Percentiles rank a stretch among this genome's conserved stretches.
Conservation (phyloP, 1,140 invertebrate species). For the Meteorus sp. region DNA sequence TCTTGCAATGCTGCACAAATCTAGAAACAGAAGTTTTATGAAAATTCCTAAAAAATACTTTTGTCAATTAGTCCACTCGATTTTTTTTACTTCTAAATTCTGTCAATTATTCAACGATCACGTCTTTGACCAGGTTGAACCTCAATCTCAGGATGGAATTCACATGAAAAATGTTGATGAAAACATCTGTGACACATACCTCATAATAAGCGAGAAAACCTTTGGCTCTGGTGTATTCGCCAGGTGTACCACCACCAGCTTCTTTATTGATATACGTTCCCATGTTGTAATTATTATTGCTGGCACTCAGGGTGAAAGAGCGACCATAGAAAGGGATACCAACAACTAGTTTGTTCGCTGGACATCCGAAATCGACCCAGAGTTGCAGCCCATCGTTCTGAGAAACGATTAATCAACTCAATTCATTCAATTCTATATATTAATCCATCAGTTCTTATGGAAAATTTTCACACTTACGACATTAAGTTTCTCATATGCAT, state of each 20-base stretch:
- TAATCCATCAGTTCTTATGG: neutral
- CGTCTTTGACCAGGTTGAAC: too few species aligned
- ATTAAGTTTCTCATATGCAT: constrained; percentile 84
- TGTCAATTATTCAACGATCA: too few species aligned
- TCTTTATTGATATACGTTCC: constrained; percentile 87
- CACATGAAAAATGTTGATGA: neutral
- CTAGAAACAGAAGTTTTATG: constrained; percentile 52
- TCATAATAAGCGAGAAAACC: constrained; percentile 90
- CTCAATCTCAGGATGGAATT: too few species aligned
- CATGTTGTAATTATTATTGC: constrained; percentile 80
- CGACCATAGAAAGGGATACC: constrained; percentile 86
- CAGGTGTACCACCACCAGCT: constrained; percentile 80
- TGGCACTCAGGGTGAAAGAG: constrained; percentile 75
- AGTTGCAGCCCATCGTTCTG: constrained; percentile 82
- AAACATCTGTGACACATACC: constrained; percentile 50
- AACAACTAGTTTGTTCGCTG: constrained; percentile 83
- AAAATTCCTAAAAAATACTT: neutral
- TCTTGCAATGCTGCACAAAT: constrained; percentile 76
- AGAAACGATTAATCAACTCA: constrained; percentile 22
- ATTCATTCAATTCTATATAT: neutral
- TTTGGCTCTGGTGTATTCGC: constrained; percentile 80
- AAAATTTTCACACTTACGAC: constrained; percentile 66
- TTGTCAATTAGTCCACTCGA: neutral
- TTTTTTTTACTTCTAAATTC: constrained; percentile 14
- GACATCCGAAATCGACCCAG: constrained; percentile 86